A percentile compares a stretch with the other conserved stretches of the same genome.
phyloP scores from a whole-genome alignment of 2,113 vertebrate species.

The Malaclemys terrapin region DNA sequence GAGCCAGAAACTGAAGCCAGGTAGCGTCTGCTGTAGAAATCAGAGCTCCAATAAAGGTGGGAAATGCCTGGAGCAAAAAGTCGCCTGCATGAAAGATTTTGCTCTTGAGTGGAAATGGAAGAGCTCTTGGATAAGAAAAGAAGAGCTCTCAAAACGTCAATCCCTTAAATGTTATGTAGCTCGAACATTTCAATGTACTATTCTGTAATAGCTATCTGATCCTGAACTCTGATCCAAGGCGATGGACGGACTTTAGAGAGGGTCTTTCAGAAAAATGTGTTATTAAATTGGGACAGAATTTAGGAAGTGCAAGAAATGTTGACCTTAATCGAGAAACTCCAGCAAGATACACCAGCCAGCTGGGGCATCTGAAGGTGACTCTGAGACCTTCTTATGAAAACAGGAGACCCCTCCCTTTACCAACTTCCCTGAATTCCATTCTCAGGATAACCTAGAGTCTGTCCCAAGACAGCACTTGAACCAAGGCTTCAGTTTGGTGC shows the following conservation, averaged over 20 bases:
- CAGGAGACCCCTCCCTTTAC: neutral
- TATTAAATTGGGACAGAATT: neutral
- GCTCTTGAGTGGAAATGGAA: constrained; percentile 8
- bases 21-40: neutral
- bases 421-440: neutral
- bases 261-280: neutral
- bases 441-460: neutral
- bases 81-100: neutral
- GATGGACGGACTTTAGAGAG: neutral
- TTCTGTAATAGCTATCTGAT: neutral
- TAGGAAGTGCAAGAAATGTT: neutral
- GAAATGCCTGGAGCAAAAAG: neutral
- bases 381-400: neutral
- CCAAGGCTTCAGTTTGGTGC: neutral
- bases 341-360: neutral
- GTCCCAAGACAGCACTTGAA: neutral
- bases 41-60: neutral
- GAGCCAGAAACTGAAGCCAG: constrained; percentile 3
- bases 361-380: neutral
- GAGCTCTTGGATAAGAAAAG: neutral
- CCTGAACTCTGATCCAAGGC: neutral
- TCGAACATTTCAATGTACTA: neutral
- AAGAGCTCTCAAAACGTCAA: neutral
- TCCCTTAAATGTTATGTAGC: neutral
- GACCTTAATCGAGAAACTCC: neutral